phyloP scores from a whole-genome alignment of 2,888 invertebrate species.

The Anorthoa munda region DNA sequence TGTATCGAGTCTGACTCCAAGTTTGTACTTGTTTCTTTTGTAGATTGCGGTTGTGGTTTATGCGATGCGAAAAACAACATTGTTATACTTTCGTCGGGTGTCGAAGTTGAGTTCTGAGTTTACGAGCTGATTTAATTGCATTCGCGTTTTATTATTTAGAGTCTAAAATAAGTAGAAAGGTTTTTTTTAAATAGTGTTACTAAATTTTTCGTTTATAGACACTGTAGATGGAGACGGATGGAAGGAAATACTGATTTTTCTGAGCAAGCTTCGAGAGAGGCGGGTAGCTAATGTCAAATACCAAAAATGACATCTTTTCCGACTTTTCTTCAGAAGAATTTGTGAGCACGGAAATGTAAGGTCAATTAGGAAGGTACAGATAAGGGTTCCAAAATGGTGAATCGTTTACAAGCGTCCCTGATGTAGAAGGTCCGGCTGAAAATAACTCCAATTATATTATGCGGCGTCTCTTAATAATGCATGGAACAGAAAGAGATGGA shows the following conservation, averaged over 20 bases:
- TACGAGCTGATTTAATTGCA: constrained; percentile 66
- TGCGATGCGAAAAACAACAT: constrained; percentile 83
- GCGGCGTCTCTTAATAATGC: constrained; percentile 70
- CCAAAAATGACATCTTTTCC: neutral
- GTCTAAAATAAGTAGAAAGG: constrained; percentile 44
- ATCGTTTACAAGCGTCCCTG: constrained; percentile 79
- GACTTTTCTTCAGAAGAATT: neutral
- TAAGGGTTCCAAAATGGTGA: constrained; percentile 70
- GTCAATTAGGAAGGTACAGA: constrained; percentile 74
- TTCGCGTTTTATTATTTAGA: constrained; percentile 44
- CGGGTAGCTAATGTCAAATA: no score
- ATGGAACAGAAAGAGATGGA: constrained; percentile 68
- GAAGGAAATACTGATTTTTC: neutral
- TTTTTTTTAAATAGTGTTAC: neutral
- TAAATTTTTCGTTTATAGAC: neutral
- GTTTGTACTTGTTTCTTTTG: constrained; percentile 87
- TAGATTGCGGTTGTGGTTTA: constrained; percentile 81
- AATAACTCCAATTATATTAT: constrained; percentile 76
- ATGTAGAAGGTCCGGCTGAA: constrained; percentile 69
- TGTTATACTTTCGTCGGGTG: constrained; percentile 75
- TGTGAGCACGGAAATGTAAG: constrained; percentile 61
- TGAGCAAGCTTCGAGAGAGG: neutral
- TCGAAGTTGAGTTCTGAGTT: constrained; percentile 68
- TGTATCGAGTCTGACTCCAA: constrained; percentile 77
- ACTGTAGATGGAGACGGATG: neutral